phyloP scores from a whole-genome alignment of 1,140 invertebrate species.

The Drosophila pectinifera region DNA sequence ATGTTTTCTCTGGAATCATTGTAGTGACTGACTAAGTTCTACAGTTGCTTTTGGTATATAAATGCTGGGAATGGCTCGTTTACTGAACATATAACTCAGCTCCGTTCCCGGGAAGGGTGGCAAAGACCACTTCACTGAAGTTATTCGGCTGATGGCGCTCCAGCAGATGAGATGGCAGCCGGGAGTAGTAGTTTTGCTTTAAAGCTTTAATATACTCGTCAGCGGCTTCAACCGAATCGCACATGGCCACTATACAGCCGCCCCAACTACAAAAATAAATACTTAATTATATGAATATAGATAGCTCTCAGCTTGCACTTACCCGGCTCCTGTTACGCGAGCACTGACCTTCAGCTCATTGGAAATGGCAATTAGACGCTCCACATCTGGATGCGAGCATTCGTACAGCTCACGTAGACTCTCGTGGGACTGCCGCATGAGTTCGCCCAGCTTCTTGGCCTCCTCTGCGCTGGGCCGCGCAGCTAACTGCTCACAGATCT shows the following conservation, averaged over 20 bases:
- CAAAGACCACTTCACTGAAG: constrained; percentile 86
- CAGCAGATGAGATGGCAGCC: constrained; percentile 81
- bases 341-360: constrained; percentile 91
- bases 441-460: constrained; percentile 88
- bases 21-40: constrained; percentile 30
- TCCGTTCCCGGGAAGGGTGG: constrained; percentile 86
- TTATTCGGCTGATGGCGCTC: constrained; percentile 75
- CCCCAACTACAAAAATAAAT: constrained; percentile 91
- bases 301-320: constrained; percentile 44
- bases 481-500: constrained; percentile 83
- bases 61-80: constrained; percentile 6
- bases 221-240: constrained; percentile 88
- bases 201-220: constrained; percentile 90
- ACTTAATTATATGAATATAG: not conserved
- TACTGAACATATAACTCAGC: constrained; percentile 84
- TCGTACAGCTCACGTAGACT: constrained; percentile 95
- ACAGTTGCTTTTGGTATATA: constrained; percentile 34
- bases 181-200: constrained; percentile 89
- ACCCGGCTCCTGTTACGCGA: constrained; percentile 96
- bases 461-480: constrained; percentile 56
- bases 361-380: constrained; percentile 93
- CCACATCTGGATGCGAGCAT: constrained; percentile 96
- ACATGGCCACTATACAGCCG: constrained; percentile 96
- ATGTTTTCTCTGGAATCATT: constrained; percentile 33
- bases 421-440: constrained; percentile 96